phyloP scores from a whole-genome alignment of 2,797 vertebrate species.

The Limnodromus scolopaceus region DNA sequence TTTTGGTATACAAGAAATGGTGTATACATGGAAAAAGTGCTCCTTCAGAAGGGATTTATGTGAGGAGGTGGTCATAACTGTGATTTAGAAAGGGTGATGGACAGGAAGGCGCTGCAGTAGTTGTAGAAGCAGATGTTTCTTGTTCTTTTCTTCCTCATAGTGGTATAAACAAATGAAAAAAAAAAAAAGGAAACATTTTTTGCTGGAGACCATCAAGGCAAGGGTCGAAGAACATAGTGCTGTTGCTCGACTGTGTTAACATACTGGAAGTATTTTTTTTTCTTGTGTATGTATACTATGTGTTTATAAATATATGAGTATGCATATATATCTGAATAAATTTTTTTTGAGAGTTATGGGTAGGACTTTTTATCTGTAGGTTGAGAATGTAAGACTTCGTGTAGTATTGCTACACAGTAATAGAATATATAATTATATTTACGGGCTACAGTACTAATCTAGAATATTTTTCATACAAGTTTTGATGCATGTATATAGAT shows the following conservation, averaged over 20 bases:
- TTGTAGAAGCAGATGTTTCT: conserved; percentile 24
- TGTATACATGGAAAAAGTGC: background rate
- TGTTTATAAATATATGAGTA: background rate
- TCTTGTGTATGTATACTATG: background rate
- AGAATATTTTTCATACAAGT: background rate
- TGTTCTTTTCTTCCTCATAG: background rate
- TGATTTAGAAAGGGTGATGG: background rate
- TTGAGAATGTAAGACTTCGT: background rate
- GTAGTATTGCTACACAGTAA: background rate
- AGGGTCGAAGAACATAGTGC: background rate
- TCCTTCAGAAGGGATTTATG: conserved; percentile 1
- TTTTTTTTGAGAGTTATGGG: background rate
- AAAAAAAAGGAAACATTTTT: background rate
- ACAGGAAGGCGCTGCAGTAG: background rate
- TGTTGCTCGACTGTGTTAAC: background rate
- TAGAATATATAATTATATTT: background rate
- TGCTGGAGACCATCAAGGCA: background rate
- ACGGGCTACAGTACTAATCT: background rate
- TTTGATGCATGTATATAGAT: background rate
- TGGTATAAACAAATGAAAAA: background rate
- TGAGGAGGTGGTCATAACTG: background rate
- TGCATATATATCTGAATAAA: background rate
- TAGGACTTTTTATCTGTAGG: background rate
- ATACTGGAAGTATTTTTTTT: background rate
- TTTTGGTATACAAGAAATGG: background rate